Evolutionary conservation across 2,888 invertebrate species (phyloP), one percentile per base, ranked within the genome.

Genomic region (Chromoteleia sp.): DNA sequence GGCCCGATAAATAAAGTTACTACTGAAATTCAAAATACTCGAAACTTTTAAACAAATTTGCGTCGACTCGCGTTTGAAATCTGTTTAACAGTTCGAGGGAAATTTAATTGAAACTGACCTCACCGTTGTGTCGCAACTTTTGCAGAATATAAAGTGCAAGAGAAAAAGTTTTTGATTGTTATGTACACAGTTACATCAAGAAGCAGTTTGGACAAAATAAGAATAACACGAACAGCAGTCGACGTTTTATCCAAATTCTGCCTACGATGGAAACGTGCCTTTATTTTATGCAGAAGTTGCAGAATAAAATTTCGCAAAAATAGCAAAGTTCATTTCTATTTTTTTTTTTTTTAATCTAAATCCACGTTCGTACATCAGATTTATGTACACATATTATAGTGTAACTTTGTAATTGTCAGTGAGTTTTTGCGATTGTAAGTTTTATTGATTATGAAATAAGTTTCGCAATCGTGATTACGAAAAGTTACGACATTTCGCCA

Each of bases 51-150:
- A 77, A 63, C 63, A 70, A 70, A 77, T 76, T 76, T 52, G 17
- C 52, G 33, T 29, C 54, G 54, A 61, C 45, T 67, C 67, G 75
- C 36, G 59, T 41, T 67, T 67, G 52, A 68, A 76, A 68, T 76
- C 68, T 68, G 68, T 61, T 75, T 67, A 75, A 75, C 68, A 68
- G 68, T 68, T 76, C 36, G 54, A 48, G 68, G 52, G 2, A 76
- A 76, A 76, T 76, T 76, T 76, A 76, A 76, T 76, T 76, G 76
- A 76, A 76, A 76, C 63, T 70, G 70, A 77, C 77, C 70, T 50
- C 61, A 39, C 21, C 45, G 77, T 70, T 71, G 70, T 61, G 54
- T 71, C 56, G 59, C 61, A 70, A 77, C 76, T 77, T 71, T 65
- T 29, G 39, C 58, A 45, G 54, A 77, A 70, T 77, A 59, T 76